Base-by-base conservation (phyloP, 2,888 invertebrate species). In the Idaea aversata region DNA sequence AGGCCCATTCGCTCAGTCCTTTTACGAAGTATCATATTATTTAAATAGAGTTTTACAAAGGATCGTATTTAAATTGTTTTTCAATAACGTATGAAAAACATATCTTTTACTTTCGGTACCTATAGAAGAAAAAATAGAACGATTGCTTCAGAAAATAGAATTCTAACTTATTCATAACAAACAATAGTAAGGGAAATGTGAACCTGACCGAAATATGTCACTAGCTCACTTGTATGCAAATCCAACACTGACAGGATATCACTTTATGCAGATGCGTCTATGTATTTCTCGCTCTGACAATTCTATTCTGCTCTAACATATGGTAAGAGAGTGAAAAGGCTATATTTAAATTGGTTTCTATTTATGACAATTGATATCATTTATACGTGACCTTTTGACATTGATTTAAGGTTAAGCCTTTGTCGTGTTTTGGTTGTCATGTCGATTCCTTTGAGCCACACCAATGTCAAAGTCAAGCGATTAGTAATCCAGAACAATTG, bases 201-300 rank as follows among this genome's bases (percentile, higher is more conserved):
- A 71, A 72, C 74, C 71, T 77, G 78, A 77, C 77, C 81, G 76
- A 73, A 78, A 77, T 81, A 74, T 77, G 81, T 79, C 80, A 81
- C 70, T 75, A 64, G 72, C 67, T 72, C 74, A 74, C 70, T 77
- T 75, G 75, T 78, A 81, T 83, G 82, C 78, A 81, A 83, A 84
- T 81, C 64, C 63, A 64, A 34, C 47, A 65, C 57, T 58, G 61
- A 64, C 62, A 63, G 59, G 38, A 59, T 57, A 58, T 64, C 63
- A 69, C 66, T 65, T 64, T 74, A 79, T 79, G 77, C 74, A 77
- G 78, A 79, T 77, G 66, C 63, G 73, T 74, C 47, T 10, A 5
- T 47, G 69, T 70, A 77, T 73, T 72, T 76, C 72, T 68, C 70
- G 72, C 74, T 71, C 71, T 72, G 71, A 73, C 72, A 69, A 70